Base-by-base conservation (phyloP, 2,113 vertebrate species). In the Seriola quinqueradiata region DNA sequence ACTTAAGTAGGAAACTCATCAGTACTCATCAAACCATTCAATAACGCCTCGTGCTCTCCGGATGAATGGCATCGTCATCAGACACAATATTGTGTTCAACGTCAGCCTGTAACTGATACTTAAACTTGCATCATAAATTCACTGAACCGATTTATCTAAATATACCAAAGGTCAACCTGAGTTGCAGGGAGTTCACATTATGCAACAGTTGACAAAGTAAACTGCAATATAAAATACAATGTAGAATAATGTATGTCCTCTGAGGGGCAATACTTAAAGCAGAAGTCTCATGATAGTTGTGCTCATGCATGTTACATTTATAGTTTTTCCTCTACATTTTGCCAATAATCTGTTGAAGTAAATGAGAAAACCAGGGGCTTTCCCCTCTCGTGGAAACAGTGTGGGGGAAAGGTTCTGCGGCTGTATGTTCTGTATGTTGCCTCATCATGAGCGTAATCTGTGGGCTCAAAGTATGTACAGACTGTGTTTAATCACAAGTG, bases 381-480 rank as follows among this genome's bases (percentile, higher is more conserved):
- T 54, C 5, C 5, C 4, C 40, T 70, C 23, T 60, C 3, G 1
- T 75, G 66, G 73, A 77, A 69, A 72, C 42, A 65, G 13, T 60
- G 68, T 64, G 72, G 67, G 66, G 32, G 19, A 70, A 76, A 70
- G 75, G 69, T 46, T 69, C 76, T 2, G 17, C 8, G 28, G 44
- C 40, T 61, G 19, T 23, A 40, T 63, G 42, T 58, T 10, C 28
- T 61, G 48, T 64, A 64, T 14, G 32, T 68, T 70, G 23, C 71
- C 36, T 68, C 55, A 70, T 59, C 19, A 21, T 40, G 21, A 48
- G 13, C 36, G 61, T 40, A 77, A 83, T 75, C 67, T 71, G 14
- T 16, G 1, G 2, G 78, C 23, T 81, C 66, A 86, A 82, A 82
- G 84, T 87, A 52, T 76, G 38, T 17, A 4, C 19, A 55, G 21